Evolutionary conservation across 2,888 invertebrate genomes (phyloP).

Genomic region (Digitonthophagus gazella): DNA sequence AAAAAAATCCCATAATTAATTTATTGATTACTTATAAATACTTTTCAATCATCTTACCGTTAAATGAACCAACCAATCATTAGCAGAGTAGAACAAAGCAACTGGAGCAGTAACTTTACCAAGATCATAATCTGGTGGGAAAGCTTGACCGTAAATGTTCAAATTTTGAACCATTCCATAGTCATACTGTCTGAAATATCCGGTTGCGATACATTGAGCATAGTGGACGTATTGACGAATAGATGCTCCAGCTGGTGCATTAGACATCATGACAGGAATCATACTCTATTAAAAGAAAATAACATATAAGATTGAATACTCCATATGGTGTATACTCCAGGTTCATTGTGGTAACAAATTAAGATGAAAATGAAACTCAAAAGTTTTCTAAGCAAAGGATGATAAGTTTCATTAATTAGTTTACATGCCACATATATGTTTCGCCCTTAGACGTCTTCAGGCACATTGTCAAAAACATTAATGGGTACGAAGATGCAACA

Average conservation of each 20-base stretch:
- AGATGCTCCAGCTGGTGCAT: constrained; percentile 44
- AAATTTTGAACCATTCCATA: constrained; percentile 11
- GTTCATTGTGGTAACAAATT: too few species aligned
- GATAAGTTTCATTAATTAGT: too few species aligned
- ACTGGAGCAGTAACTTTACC: constrained; percentile 51
- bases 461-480: too few species aligned
- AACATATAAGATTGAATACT: too few species aligned
- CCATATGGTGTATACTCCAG: too few species aligned
- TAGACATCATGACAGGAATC: constrained; percentile 51
- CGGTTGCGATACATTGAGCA: constrained; percentile 60
- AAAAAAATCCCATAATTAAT: constrained; percentile 16
- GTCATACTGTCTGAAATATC: constrained; percentile 56
- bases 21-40: constrained; percentile 40
- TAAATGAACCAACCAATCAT: constrained; percentile 55
- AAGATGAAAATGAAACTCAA: too few species aligned
- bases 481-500: too few species aligned
- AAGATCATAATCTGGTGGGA: constrained; percentile 50
- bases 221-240: constrained; percentile 68
- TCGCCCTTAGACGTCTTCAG: too few species aligned
- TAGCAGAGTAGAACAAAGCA: constrained; percentile 51
- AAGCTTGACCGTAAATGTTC: constrained; percentile 13
- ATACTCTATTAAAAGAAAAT: constrained; percentile 30
- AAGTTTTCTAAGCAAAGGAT: too few species aligned
- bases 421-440: too few species aligned
- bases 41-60: constrained; percentile 42